Evolutionary conservation across 2,888 invertebrate genomes (phyloP), one percentile per base, ranked within the genome.

Genomic region (Eilema caniola): DNA sequence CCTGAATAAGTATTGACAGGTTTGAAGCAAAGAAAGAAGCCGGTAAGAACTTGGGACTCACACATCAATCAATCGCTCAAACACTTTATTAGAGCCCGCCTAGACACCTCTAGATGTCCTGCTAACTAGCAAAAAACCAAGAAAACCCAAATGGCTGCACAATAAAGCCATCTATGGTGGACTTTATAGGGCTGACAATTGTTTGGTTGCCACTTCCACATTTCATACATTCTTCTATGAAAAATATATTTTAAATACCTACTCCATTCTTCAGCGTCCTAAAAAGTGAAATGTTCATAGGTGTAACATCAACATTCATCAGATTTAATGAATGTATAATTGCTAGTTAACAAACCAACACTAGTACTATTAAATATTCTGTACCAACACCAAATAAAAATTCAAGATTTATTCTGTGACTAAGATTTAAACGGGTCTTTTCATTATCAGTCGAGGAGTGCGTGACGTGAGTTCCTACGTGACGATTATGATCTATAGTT

Each of bases 321-420:
- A 53, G 3, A 16, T 41, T 41, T 14, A 28, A 47, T 64, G 28
- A 59, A 60, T 41, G 25, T 53, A 65, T 56, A 57, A 65, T 64
- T 7, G 64, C 28, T 64, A 31, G 12, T 28, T 25, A 63, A 24
- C 24, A 59, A 69, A 24, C 25, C 28, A 56, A 67, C 65, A 33
- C n/a, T 53, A 53, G n/a, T 20, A 47, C 47, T 41, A 16, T 41
- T 16, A 16, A 41, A 41, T 16, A 41, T 41, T 41, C 4, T 47
- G 47, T 47, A 47, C 47, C 2, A 53, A 53, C 53, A n/a, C 10
- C n/a, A 53, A 62, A 24, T 24, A 24, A 62, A 33, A 25, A 41
- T 41, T 3, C 11, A 41, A 62, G 20, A 41, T 41, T 62, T 41
- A 24, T 62, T 25, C 25, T 62, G 62, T 62, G 62, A 62, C 41